Percentiles rank a stretch among this genome's conserved stretches.
Evolutionary conservation across 2,797 vertebrate genomes (phyloP).

Genomic region (Capromys pilorides): DNA sequence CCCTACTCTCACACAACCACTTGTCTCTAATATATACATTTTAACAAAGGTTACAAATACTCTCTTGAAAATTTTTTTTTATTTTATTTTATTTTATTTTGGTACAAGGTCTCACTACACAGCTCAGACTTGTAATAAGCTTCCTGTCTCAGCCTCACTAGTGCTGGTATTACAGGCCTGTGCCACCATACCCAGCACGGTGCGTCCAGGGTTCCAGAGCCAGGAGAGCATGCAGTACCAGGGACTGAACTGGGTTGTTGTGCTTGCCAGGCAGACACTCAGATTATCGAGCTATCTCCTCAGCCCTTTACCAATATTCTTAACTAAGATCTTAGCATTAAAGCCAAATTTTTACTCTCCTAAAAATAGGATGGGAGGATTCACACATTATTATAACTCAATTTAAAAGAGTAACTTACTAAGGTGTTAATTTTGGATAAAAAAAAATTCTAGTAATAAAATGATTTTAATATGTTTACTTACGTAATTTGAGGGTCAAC

Average conservation of each 20-base stretch:
- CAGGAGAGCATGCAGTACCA: too few species aligned
- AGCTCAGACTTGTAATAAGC: too few species aligned
- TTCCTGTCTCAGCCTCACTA: too few species aligned
- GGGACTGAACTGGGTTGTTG: too few species aligned
- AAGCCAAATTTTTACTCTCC: slow-evolving; percentile 20
- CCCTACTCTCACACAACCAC: not conserved
- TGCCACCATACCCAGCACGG: too few species aligned
- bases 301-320: not conserved
- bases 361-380: not conserved
- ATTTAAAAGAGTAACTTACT: slow-evolving; percentile 11
- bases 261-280: too few species aligned
- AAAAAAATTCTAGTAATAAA: slow-evolving; percentile 46
- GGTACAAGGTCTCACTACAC: too few species aligned
- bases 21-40: not conserved
- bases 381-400: slow-evolving; percentile 26
- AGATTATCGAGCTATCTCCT: too few species aligned
- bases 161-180: too few species aligned
- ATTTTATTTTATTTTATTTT: too few species aligned
- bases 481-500: not conserved
- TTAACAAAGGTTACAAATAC: slow-evolving; percentile 10
- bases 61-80: too few species aligned
- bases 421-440: slow-evolving; percentile 26
- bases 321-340: not conserved
- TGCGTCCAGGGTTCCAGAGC: too few species aligned
- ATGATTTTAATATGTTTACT: slow-evolving; percentile 23